These are phyloP conservation scores for Nibea coibor DNA, from an alignment of 2,113 vertebrate genomes.

Conservation along the genomic window DNA sequence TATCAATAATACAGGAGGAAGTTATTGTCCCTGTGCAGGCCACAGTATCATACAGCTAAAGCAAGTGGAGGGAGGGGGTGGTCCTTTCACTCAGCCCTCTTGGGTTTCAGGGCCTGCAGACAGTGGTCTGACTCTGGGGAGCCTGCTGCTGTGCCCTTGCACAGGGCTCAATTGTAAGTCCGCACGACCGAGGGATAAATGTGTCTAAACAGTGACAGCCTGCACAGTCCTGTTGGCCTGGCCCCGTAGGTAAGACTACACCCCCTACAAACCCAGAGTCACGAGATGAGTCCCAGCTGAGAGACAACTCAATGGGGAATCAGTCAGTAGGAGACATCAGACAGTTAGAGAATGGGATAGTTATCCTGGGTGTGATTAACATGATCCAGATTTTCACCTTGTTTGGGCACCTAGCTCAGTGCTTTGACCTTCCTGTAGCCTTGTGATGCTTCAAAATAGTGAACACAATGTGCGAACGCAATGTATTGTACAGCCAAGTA, in stretches of 20 bases:
- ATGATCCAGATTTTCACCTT: conserved; percentile 78
- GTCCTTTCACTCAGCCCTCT: conserved; percentile 83
- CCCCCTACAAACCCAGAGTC: conserved; percentile 74
- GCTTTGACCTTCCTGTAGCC: conserved; percentile 50
- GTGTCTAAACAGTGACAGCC: conserved; percentile 77
- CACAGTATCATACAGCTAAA: conserved; percentile 79
- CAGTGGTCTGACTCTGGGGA: conserved; percentile 77
- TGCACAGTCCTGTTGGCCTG: conserved; percentile 68
- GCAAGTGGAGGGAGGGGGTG: conserved; percentile 61
- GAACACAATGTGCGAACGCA: not conserved
- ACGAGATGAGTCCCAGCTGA: conserved; percentile 68
- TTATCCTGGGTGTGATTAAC: conserved; percentile 74
- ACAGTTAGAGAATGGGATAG: conserved; percentile 50
- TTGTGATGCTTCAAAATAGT: conserved; percentile 1
- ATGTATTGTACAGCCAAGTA: not conserved
- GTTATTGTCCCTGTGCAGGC: conserved; percentile 84
- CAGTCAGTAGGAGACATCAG: conserved; percentile 57
- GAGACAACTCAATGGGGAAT: conserved; percentile 67
- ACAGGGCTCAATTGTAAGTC: conserved; percentile 83
- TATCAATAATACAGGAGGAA: conserved; percentile 89
- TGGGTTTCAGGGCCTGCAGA: conserved; percentile 81
- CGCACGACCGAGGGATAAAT: conserved; percentile 63
- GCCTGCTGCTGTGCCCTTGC: conserved; percentile 73
- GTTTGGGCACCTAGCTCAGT: conserved; percentile 45
- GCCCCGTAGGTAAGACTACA: conserved; percentile 75